Base-by-base conservation (phyloP, 2,888 invertebrate species). In the Pseudolycoriella hygida region DNA sequence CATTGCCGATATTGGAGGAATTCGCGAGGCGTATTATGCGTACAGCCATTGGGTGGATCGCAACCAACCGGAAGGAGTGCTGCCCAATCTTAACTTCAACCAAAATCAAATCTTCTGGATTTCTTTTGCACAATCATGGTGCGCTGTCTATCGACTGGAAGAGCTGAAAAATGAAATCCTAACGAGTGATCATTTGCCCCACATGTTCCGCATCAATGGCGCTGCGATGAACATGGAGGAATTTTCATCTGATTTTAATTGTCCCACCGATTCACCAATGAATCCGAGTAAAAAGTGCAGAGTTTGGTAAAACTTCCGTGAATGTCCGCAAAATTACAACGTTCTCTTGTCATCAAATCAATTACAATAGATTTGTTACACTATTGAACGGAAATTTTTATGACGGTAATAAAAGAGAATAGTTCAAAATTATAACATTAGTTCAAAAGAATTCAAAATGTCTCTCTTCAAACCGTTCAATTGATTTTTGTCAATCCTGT, bases 1-100 rank as follows among this genome's bases (percentile, higher is more conserved):
- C 60, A 93, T 93, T 47, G 93, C 93, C 0, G 93, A 93, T 61
- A 93, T 92, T 58, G 92, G 90, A 2, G 93, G 92, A 1, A 76
- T 92, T 50, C 92, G 90, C 60, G 84, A 87, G 60, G 85, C 92
- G 0, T 93, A 90, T 62, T 69, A 76, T 50, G 89, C 88, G 0
- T 89, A 89, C 62, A 71, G 76, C 40, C 72, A 74, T 11, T 88
- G 85, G 85, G 73, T 71, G 0, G 64, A 71, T 17, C 68, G 76
- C 6, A 73, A 84, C 56, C 74, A 76, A 0, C 64, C 66, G 1
- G 86, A 87, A 55, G 62, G 67, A 0, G 67, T 70, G 42, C 66
- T 88, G 31, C 87, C 87, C 0, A 86, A 84, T 1, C 66, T 87
- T 1, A 68, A 75, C 43, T 83, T 74, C 56, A 69, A 74, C 1